phyloP scores from a whole-genome alignment of 2,797 vertebrate species.

The Anableps anableps region DNA sequence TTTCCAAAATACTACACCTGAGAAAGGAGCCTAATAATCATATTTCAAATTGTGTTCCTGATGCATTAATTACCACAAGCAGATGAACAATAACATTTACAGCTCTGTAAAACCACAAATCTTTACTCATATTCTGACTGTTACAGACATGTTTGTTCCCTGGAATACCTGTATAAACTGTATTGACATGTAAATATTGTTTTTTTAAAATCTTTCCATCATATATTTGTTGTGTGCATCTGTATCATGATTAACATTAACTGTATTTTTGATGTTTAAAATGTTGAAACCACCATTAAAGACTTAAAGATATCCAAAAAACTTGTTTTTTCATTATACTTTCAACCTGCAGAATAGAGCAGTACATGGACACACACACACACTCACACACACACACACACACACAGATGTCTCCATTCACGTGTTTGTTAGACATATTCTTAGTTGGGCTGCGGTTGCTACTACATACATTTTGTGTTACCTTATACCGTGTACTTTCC shows the following conservation, averaged over 20 bases:
- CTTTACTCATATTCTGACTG: conserved; percentile 4
- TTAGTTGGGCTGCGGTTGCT: no score
- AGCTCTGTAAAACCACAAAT: conserved; percentile 5
- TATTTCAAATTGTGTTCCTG: not conserved
- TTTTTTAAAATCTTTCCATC: conserved; percentile 12
- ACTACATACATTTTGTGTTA: no score
- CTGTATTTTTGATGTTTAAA: conserved; percentile 5
- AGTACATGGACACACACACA: no score
- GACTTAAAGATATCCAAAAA: fast-evolving
- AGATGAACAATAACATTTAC: conserved; percentile 7
- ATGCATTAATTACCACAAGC: conserved; percentile 25
- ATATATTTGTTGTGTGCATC: conserved; percentile 31
- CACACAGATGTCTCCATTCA: no score
- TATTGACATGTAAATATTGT: conserved; percentile 67
- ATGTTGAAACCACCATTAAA: conserved; percentile 35
- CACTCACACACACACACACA: no score
- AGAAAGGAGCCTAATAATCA: conserved; percentile 1
- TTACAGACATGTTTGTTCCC: not conserved
- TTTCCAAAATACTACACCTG: conserved; percentile 5
- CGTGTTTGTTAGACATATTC: no score
- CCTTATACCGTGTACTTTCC: no score
- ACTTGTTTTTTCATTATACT: conserved; percentile 2
- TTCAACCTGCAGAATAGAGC: not conserved
- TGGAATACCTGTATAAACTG: conserved; percentile 56
- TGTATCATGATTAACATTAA: conserved; percentile 17